Conservation (phyloP, 2,113 vertebrate genomes). For the Engystomops pustulosus region DNA sequence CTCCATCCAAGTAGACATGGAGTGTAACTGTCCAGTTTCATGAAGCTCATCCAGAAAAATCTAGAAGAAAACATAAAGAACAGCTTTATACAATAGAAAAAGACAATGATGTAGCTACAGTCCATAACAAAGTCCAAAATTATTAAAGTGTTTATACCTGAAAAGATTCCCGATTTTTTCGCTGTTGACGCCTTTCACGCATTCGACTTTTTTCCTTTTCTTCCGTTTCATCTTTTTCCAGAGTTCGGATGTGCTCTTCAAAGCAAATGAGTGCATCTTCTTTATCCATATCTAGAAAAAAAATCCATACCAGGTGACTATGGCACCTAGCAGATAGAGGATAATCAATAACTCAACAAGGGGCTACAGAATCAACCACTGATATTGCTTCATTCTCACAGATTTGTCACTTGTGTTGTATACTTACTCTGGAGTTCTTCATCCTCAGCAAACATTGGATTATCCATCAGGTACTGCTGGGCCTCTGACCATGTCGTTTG, state of each 20-base stretch:
- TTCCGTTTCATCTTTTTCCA: constrained; percentile 75
- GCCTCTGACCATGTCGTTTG: constrained; percentile 78
- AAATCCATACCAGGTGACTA: not conserved
- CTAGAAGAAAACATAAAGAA: constrained; percentile 61
- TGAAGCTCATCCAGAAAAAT: constrained; percentile 78
- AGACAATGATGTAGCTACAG: not conserved
- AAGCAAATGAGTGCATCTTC: constrained; percentile 77
- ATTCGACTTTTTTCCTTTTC: constrained; percentile 73
- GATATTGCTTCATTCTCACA: not conserved
- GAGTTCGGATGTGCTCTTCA: constrained; percentile 75
- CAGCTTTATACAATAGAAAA: not conserved
- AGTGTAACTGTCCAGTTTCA: constrained; percentile 75
- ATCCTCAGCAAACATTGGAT: constrained; percentile 77
- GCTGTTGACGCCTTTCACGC: constrained; percentile 74
- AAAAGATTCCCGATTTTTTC: constrained; percentile 76
- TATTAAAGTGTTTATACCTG: too few relatives aligned
- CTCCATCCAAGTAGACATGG: constrained; percentile 80
- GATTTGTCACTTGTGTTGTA: not conserved
- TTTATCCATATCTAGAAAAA: constrained; percentile 74
- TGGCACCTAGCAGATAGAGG: not conserved
- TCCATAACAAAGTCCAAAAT: too few relatives aligned
- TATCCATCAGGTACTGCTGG: constrained; percentile 78
- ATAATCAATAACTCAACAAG: not conserved
- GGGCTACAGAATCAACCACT: not conserved
- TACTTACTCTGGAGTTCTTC: constrained; percentile 76